A percentile compares a stretch with the other conserved stretches of the same genome.
These are phyloP conservation scores for Octopus sinensis DNA, from an alignment of 1,140 invertebrate genomes.

Conservation along the genomic window DNA sequence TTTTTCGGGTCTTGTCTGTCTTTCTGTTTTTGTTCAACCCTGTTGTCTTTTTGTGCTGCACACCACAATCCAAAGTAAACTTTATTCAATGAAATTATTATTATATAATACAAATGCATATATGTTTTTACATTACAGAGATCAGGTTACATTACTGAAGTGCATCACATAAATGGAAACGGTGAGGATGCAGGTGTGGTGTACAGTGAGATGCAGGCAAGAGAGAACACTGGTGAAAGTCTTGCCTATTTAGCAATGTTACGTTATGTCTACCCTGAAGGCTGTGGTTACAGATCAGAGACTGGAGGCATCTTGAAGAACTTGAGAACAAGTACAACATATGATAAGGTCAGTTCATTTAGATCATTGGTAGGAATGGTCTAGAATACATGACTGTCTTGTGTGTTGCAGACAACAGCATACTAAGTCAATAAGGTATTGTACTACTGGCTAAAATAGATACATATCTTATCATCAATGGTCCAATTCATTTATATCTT, in stretches of 20 bases:
- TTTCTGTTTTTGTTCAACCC: too few relatives aligned
- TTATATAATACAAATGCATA: too few relatives aligned
- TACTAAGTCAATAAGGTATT: not conserved
- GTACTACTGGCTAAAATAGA: not conserved
- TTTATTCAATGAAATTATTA: too few relatives aligned
- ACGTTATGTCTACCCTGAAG: slow-evolving; percentile 72
- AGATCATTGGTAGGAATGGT: too few relatives aligned
- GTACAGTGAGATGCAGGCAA: slow-evolving; percentile 88
- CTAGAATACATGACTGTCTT: too few relatives aligned
- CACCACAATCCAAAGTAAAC: too few relatives aligned
- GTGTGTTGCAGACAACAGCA: too few relatives aligned
- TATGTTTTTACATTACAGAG: slow-evolving; percentile 60
- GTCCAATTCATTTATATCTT: too few relatives aligned
- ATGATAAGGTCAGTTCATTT: slow-evolving; percentile 69
- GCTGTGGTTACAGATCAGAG: slow-evolving; percentile 79
- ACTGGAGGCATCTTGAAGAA: slow-evolving; percentile 83
- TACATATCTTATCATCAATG: too few relatives aligned
- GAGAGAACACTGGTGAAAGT: slow-evolving; percentile 77
- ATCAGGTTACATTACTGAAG: slow-evolving; percentile 80
- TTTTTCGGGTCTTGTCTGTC: too few relatives aligned
- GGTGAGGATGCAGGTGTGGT: slow-evolving; percentile 88
- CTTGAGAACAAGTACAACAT: slow-evolving; percentile 75
- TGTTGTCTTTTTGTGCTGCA: too few relatives aligned
- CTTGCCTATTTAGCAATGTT: slow-evolving; percentile 64
- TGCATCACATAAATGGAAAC: slow-evolving; percentile 83